Evolutionary conservation across 1,140 invertebrate species (phyloP), one percentile per base, ranked within the genome.

Genomic region (Mactra quadrangularis): DNA sequence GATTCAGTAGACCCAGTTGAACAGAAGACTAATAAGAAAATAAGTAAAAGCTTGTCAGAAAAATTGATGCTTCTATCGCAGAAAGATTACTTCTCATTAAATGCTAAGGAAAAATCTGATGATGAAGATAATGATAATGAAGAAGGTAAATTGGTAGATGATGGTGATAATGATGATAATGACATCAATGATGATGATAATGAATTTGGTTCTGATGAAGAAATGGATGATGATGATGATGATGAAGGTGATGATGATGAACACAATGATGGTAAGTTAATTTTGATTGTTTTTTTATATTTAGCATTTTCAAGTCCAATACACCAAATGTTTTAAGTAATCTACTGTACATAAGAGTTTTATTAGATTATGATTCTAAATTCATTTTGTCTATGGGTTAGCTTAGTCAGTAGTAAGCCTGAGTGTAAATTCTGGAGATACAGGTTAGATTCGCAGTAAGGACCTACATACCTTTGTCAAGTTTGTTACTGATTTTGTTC

Each of bases 1-100:
- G 38, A 66, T 13, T 45, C 45, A 52, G 4, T 11, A 15, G 29
- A 50, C 17, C 25, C 15, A 9, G 0, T 47, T 38, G 45, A 68
- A 47, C 25, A 68, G 33, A 38, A 41, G 27, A 25, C n/a, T 35
- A 41, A 6, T 35, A 38, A 19, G 33, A 62, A 62, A 17, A 0
- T 25, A 6, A 41, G 45, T 19, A 50, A 68, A 50, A 47, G 38
- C 19, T 31, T 68, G 45, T 50, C 64, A 3, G 45, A 50, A n/a
- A 76, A 76, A 50, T 41, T 76, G 3, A 13, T 64, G 22, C 38
- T 4, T 6, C 25, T 76, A n/a, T 76, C 74, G 2, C 25, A 76
- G 74, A 60, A 57, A 62, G 45, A 57, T n/a, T 76, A 60, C 11
- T 68, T 68, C 45, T 47, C n/a, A 41, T 45, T 68, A 41, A 68